Conservation (phyloP, 2,797 vertebrate species). For the Channa striata region DNA sequence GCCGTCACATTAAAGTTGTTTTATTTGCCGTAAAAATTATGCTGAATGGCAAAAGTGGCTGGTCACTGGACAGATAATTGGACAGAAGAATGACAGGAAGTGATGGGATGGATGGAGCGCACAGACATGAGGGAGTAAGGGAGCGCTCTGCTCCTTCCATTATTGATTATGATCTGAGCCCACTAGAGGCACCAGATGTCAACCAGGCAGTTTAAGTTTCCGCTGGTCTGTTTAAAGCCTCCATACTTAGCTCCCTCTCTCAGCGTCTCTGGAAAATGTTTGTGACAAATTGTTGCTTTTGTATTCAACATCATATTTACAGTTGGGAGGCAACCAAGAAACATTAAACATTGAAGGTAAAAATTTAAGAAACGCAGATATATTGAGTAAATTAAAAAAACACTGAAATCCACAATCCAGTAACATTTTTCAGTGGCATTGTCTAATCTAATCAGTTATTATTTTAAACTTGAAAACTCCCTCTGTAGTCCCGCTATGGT, state of each 20-base stretch:
- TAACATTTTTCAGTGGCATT: too few relatives aligned
- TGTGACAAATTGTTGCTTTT: too few relatives aligned
- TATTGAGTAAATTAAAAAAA: too few relatives aligned
- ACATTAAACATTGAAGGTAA: not conserved
- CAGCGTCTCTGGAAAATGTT: not conserved
- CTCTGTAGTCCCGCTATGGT: too few relatives aligned
- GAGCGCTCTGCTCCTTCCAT: constrained; percentile 71
- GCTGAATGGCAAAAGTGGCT: not conserved
- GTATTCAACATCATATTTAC: not conserved
- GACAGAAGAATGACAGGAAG: constrained; percentile 2
- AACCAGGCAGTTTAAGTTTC: constrained; percentile 80
- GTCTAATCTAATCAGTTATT: too few relatives aligned
- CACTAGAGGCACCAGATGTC: constrained; percentile 79
- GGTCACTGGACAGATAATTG: not conserved
- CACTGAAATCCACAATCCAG: too few relatives aligned
- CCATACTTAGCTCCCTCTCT: constrained; percentile 58
- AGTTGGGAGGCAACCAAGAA: not conserved
- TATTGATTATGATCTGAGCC: constrained; percentile 85
- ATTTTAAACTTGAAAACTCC: too few relatives aligned
- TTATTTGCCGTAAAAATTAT: not conserved
- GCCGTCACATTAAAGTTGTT: not conserved
- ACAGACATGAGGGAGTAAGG: constrained; percentile 65
- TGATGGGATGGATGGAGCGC: constrained; percentile 5
- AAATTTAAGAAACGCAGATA: not conserved
- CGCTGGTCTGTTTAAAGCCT: constrained; percentile 76